Evolutionary conservation across 2,888 invertebrate species (phyloP), one percentile per base, ranked within the genome.

Genomic region (Cephonodes hylas): DNA sequence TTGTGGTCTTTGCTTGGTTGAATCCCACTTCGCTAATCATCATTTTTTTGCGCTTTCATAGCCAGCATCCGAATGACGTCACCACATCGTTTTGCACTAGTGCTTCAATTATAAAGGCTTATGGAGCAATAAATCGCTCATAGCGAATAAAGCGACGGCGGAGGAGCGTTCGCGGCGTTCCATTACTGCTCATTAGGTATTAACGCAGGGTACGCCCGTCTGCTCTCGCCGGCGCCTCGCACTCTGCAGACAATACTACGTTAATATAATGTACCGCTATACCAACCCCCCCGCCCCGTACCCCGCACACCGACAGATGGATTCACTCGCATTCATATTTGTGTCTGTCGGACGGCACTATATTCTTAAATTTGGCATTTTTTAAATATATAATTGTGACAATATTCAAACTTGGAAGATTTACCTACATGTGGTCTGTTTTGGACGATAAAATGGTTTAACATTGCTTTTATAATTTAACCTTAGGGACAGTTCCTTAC

Each of bases 151-250:
- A 67, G 68, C 66, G 63, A 66, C 65, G 63, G 63, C 67, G 67
- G 65, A 60, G 69, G 60, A 44, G 58, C 48, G 69, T 63, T 60
- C 64, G 18, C 69, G 65, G 72, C 74, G 74, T 77, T 83, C 86
- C 85, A 85, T 85, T 85, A 85, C 79, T 66, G 76, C 66, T 74
- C 83, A 85, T 84, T 83, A 84, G 65, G 69, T 83, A 84, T 85
- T 84, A 79, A 85, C 76, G 76, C 72, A n/a, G 61, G 42, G 23
- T 18, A 23, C 59, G 53, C 38, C 42, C 48, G 59, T n/a, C 38
- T n/a, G 20, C 58, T 25, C 42, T 25, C 31, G 38, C n/a, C n/a
- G 38, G 5, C n/a, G n/a, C n/a, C 62, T 31, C 27, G 48, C 53
- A 56, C 42, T 22, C 61, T 58, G 18, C 42, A 45, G 34, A 42